Percentiles rank a stretch among this genome's conserved stretches.
Conservation (phyloP, 2,113 vertebrate genomes). For the Gymnocephalus cernua region DNA sequence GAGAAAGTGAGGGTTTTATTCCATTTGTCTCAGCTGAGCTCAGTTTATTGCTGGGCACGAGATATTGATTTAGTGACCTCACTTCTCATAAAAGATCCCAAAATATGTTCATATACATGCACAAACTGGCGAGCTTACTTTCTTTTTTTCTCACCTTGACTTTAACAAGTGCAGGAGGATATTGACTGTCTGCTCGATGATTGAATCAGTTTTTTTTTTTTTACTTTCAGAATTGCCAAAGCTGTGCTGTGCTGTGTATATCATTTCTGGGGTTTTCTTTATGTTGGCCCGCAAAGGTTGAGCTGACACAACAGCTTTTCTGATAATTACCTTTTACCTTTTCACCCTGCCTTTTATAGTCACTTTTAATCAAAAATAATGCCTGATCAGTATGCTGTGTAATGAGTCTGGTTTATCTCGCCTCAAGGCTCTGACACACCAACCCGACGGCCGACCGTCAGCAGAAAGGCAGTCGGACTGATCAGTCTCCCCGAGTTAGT, state of each 20-base stretch:
- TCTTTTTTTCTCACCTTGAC: conserved; percentile 36
- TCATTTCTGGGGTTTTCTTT: conserved; percentile 30
- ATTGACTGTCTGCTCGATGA: conserved; percentile 48
- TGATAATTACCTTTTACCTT: conserved; percentile 45
- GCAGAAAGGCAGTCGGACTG: too few species aligned
- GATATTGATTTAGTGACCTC: conserved; percentile 28
- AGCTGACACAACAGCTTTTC: conserved; percentile 50
- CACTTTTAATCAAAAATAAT: conserved; percentile 47
- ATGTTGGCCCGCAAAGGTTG: not conserved
- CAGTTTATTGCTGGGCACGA: not conserved
- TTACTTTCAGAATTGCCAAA: conserved; percentile 41
- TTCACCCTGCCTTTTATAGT: conserved; percentile 21
- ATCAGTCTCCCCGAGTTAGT: too few species aligned
- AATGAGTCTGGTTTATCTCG: conserved; percentile 22
- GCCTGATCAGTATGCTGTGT: conserved; percentile 13
- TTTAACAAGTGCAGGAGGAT: conserved; percentile 42
- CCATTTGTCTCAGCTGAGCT: not conserved
- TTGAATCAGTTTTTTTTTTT: conserved; percentile 42
- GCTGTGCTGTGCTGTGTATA: conserved; percentile 28
- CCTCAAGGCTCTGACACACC: too few species aligned
- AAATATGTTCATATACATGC: not conserved
- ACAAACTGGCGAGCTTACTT: not conserved
- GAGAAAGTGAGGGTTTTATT: conserved; percentile 11
- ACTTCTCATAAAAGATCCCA: conserved; percentile 19
- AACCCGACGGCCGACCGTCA: too few species aligned